Conservation (phyloP, 1,140 invertebrate genomes). For the Hycleus cichorii region DNA sequence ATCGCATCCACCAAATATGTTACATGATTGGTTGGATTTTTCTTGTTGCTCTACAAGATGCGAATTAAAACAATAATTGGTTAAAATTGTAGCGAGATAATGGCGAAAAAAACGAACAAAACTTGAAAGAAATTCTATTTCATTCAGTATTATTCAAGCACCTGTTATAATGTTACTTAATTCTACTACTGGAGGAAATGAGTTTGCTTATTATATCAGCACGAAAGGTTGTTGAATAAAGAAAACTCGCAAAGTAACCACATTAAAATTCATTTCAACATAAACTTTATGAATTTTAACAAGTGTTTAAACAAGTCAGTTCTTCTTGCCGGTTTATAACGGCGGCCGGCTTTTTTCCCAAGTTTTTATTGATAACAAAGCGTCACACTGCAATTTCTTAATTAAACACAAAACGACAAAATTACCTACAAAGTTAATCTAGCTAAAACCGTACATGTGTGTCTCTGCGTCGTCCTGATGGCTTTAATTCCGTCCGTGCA, state of each 20-base stretch:
- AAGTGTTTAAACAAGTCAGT: conserved; percentile 3
- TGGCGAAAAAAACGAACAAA: no score
- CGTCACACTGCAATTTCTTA: not conserved
- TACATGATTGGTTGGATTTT: not conserved
- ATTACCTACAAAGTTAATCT: no score
- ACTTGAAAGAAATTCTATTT: not conserved
- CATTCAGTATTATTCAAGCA: not conserved
- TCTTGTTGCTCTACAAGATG: not conserved
- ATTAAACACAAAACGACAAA: no score
- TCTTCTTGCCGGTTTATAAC: no score
- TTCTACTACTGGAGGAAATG: conserved; percentile 1
- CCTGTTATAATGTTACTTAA: not conserved
- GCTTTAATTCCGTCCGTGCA: no score
- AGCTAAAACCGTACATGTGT: no score
- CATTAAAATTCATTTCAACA: conserved; percentile 14
- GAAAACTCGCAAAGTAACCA: conserved; percentile 6
- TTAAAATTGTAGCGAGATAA: no score
- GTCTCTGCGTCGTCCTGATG: no score
- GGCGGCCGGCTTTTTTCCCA: no score
- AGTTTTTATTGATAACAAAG: conserved; percentile 5
- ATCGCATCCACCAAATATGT: conserved; percentile 13
- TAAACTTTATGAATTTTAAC: conserved; percentile 12
- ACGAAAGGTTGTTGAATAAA: conserved; percentile 6
- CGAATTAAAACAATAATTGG: no score
- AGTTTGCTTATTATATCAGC: conserved; percentile 2